A percentile compares a stretch with the other conserved stretches of the same genome.
phyloP scores from a whole-genome alignment of 2,113 vertebrate species.

The Pogonocichla stellata region DNA sequence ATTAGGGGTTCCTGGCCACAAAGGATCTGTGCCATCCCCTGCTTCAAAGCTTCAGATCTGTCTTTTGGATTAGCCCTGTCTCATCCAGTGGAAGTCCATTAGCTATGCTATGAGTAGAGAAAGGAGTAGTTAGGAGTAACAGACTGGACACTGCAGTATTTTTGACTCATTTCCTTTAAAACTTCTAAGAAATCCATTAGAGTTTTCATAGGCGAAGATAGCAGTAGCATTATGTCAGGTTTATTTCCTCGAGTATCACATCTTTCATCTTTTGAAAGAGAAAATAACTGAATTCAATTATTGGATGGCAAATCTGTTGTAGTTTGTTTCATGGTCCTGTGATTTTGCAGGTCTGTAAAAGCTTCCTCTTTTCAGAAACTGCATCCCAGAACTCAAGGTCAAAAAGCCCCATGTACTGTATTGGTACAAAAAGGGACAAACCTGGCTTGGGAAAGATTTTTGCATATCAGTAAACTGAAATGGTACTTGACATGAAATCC shows the following conservation, averaged over 20 bases:
- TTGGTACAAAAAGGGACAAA: background rate
- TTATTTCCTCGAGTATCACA: background rate
- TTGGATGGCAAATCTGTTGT: slow-evolving; percentile 1
- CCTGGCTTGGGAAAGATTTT: slow-evolving; percentile 44
- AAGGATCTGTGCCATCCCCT: background rate
- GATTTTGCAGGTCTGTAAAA: background rate
- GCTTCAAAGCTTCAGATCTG: slow-evolving; percentile 11
- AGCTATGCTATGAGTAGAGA: background rate
- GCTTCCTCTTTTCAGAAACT: slow-evolving; percentile 5
- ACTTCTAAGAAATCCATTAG: background rate
- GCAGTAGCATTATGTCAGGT: background rate
- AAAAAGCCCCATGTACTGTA: background rate
- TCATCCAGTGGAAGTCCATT: background rate
- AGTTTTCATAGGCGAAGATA: background rate
- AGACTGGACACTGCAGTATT: background rate
- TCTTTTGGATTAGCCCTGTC: slow-evolving; percentile 1
- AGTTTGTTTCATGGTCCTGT: slow-evolving; percentile 8
- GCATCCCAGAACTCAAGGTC: background rate
- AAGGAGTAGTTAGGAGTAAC: background rate
- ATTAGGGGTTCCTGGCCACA: background rate
- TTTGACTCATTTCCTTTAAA: background rate
- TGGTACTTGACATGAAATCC: background rate
- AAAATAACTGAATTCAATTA: background rate
- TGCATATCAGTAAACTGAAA: slow-evolving; percentile 3
- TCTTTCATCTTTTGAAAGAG: slow-evolving; percentile 4